These are phyloP conservation scores for Stenoptilia bipunctidactyla DNA, from an alignment of 2,888 invertebrate genomes.

Conservation along the genomic window DNA sequence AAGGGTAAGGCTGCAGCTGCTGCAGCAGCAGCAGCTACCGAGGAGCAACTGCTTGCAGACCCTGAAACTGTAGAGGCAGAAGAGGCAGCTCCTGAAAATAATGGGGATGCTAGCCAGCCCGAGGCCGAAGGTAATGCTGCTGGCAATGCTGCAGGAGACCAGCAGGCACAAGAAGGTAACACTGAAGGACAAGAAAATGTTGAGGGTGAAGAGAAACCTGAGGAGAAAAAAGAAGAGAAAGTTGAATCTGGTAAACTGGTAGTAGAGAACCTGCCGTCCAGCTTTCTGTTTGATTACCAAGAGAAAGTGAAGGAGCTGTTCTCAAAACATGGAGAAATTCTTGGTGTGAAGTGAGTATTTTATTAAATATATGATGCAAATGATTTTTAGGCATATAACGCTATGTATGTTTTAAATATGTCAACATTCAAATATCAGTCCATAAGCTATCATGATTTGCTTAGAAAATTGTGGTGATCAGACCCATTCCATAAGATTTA, in stretches of 20 bases:
- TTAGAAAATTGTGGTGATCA: constrained; percentile 9
- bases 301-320: constrained; percentile 63
- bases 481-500: not conserved
- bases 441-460: constrained; percentile 27
- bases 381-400: no score
- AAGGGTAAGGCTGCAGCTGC: constrained; percentile 42
- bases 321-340: constrained; percentile 57
- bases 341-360: constrained; percentile 49
- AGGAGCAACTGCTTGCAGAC: constrained; percentile 24
- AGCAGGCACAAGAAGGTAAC: constrained; percentile 17
- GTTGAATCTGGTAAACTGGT: constrained; percentile 64
- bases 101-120: constrained; percentile 37
- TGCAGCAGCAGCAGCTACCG: constrained; percentile 28
- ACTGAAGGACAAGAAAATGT: constrained; percentile 26
- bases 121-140: constrained; percentile 23
- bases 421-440: constrained; percentile 69
- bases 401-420: constrained; percentile 18
- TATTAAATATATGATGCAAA: constrained; percentile 12
- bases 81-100: constrained; percentile 40
- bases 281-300: constrained; percentile 61
- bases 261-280: constrained; percentile 57
- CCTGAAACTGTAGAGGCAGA: constrained; percentile 30
- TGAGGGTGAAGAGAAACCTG: constrained; percentile 31
- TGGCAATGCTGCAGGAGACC: constrained; percentile 18
- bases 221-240: constrained; percentile 51